phyloP scores from a whole-genome alignment of 2,888 invertebrate genomes.

The Drosophila austrosaltans region DNA sequence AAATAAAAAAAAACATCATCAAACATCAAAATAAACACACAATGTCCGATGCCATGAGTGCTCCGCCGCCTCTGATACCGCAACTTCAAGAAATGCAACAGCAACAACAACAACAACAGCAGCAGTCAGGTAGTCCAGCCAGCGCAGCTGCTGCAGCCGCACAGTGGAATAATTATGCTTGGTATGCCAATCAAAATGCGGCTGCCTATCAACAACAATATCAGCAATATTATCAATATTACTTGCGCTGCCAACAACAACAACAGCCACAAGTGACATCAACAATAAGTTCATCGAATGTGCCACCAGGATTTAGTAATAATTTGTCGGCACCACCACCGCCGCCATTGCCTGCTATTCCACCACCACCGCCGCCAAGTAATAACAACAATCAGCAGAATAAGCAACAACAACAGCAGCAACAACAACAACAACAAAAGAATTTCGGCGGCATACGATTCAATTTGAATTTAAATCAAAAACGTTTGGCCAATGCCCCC shows the following conservation, averaged over 20 bases:
- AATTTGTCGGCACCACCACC: constrained; percentile 83
- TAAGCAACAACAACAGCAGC: constrained; percentile 49
- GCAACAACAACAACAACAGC: constrained; percentile 73
- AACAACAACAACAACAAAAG: constrained; percentile 66
- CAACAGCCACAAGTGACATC: constrained; percentile 72
- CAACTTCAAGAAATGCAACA: constrained; percentile 82
- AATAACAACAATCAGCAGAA: constrained; percentile 51
- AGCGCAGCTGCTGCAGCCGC: constrained; percentile 53
- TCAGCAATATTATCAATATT: constrained; percentile 81
- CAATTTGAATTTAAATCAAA: constrained; percentile 84
- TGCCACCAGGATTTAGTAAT: constrained; percentile 84
- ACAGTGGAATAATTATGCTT: constrained; percentile 69
- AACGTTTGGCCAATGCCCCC: constrained; percentile 79
- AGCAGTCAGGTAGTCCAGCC: constrained; percentile 53
- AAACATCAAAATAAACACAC: neutral
- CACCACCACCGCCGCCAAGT: constrained; percentile 79
- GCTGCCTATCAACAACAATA: constrained; percentile 77
- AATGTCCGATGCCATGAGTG: constrained; percentile 80
- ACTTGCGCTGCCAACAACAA: constrained; percentile 77
- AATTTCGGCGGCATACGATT: constrained; percentile 85
- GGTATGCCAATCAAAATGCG: constrained; percentile 72
- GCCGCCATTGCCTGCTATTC: constrained; percentile 85
- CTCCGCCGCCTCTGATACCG: constrained; percentile 75
- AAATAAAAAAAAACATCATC: constrained; percentile 18
- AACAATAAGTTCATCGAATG: constrained; percentile 81